Percentiles rank a stretch among this genome's conserved stretches.
phyloP scores from a whole-genome alignment of 2,797 vertebrate genomes.

The Discoglossus pictus region DNA sequence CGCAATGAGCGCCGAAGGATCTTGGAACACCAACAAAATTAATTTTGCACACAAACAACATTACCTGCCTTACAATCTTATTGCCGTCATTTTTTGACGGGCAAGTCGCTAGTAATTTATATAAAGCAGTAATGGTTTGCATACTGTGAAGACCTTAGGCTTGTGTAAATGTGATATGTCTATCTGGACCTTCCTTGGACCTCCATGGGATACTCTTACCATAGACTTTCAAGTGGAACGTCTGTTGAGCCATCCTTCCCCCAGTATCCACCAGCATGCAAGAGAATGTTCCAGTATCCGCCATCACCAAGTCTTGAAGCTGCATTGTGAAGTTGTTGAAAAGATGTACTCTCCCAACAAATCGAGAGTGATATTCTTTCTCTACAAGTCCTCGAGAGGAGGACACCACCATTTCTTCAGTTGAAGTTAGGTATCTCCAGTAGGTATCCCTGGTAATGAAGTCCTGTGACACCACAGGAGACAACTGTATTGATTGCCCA shows the following conservation, averaged over 20 bases:
- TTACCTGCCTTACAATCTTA: too few relatives aligned
- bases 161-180: too few relatives aligned
- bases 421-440: slow-evolving; percentile 59
- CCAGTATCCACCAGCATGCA: slow-evolving; percentile 55
- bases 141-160: too few relatives aligned
- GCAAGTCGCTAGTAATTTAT: too few relatives aligned
- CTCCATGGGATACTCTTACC: slow-evolving; percentile 51
- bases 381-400: slow-evolving; percentile 53
- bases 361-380: slow-evolving; percentile 59
- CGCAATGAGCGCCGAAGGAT: too few relatives aligned
- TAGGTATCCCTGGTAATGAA: slow-evolving; percentile 60
- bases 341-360: slow-evolving; percentile 57
- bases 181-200: too few relatives aligned
- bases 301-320: slow-evolving; percentile 45
- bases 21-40: too few relatives aligned
- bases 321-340: slow-evolving; percentile 61
- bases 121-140: too few relatives aligned
- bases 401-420: slow-evolving; percentile 59
- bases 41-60: too few relatives aligned
- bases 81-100: too few relatives aligned
- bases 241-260: slow-evolving; percentile 42
- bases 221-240: slow-evolving; percentile 57
- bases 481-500: slow-evolving; percentile 43
- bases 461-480: neutral
- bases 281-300: slow-evolving; percentile 59